Conservation (phyloP, 2,797 vertebrate species). For the Phalanger gymnotis region DNA sequence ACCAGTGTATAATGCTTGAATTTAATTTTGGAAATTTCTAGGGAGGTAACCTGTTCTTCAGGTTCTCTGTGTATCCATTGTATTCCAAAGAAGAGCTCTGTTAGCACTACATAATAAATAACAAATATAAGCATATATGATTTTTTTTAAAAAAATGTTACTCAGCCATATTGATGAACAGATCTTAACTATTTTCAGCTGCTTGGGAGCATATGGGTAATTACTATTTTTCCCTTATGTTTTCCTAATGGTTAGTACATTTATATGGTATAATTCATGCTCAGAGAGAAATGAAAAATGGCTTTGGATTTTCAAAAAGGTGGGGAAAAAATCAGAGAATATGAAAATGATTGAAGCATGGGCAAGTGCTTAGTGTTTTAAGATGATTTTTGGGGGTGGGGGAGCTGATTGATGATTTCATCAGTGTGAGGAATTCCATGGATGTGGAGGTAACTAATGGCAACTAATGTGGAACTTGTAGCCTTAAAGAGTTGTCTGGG, state of each 20-base stretch:
- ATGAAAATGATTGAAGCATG: background rate
- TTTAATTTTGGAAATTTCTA: background rate
- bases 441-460: background rate
- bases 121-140: conserved; percentile 2
- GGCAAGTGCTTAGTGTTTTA: background rate
- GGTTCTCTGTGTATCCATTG: background rate
- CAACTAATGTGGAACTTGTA: background rate
- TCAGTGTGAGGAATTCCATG: background rate
- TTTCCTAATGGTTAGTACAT: conserved; percentile 55
- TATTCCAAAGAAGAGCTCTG: background rate
- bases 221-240: conserved; percentile 58
- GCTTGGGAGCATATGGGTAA: conserved; percentile 43
- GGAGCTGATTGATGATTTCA: background rate
- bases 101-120: background rate
- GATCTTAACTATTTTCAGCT: conserved; percentile 63
- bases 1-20: background rate
- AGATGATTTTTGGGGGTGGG: background rate
- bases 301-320: conserved; percentile 22
- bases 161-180: conserved; percentile 55
- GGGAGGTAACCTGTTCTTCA: conserved; percentile 2
- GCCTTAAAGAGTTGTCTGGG: background rate
- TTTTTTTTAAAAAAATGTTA: conserved; percentile 48
- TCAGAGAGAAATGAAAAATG: conserved; percentile 49
- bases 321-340: background rate
- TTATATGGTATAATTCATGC: conserved; percentile 7